Evolutionary conservation across 2,113 vertebrate genomes (phyloP).

Genomic region (Stegostoma tigrinum): DNA sequence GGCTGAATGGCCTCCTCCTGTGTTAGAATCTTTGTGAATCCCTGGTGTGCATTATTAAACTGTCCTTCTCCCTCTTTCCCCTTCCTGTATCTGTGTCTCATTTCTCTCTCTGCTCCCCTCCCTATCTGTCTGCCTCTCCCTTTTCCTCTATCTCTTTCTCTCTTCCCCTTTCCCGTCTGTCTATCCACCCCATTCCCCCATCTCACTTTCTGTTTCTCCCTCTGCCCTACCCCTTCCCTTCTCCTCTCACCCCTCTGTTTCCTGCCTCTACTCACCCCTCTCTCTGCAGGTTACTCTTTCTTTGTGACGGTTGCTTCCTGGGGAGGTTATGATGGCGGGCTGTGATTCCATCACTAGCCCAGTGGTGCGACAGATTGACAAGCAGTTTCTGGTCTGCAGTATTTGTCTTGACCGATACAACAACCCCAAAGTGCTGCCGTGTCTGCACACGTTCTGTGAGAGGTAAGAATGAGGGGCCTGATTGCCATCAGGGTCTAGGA

Average conservation of each 20-base stretch:
- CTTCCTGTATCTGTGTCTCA: too few species aligned
- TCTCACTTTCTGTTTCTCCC: neutral
- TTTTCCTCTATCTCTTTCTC: neutral
- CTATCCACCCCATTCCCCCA: neutral
- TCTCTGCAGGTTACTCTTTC: neutral
- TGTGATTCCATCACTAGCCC: constrained; percentile 73
- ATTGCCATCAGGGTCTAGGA: neutral
- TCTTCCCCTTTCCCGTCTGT: neutral
- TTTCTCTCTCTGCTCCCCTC: too few species aligned
- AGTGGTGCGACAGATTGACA: constrained; percentile 89
- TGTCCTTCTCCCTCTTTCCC: neutral
- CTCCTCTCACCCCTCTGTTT: too few species aligned
- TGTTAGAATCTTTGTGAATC: too few species aligned
- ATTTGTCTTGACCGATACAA: constrained; percentile 89
- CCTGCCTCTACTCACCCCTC: neutral
- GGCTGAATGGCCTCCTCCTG: too few species aligned
- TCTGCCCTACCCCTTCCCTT: neutral
- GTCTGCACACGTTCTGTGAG: constrained; percentile 92
- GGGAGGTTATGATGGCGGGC: constrained; percentile 65
- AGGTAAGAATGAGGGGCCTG: constrained; percentile 58
- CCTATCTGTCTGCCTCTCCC: neutral
- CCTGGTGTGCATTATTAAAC: too few species aligned
- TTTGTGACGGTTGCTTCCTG: neutral
- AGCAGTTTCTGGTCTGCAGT: constrained; percentile 92
- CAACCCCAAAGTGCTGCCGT: constrained; percentile 71